These are phyloP conservation scores for Psittacula echo DNA, from an alignment of 2,797 vertebrate genomes.

Conservation along the genomic window DNA sequence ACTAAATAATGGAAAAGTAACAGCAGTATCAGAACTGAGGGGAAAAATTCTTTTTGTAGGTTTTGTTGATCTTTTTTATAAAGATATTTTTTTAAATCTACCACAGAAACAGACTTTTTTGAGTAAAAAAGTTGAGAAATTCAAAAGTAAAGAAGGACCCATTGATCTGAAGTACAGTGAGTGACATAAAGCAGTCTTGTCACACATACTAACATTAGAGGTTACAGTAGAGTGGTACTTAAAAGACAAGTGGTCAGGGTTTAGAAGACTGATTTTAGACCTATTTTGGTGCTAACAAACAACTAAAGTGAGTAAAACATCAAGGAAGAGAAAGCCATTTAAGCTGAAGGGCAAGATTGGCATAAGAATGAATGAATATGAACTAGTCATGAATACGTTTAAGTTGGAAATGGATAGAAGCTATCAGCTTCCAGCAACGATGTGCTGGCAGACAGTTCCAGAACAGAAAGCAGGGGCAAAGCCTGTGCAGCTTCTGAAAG, in stretches of 20 bases:
- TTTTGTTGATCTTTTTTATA: background rate
- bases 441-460: background rate
- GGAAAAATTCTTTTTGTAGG: background rate
- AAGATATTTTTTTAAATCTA: background rate
- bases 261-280: background rate
- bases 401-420: background rate
- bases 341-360: background rate
- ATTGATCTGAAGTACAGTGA: background rate
- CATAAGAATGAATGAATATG: background rate
- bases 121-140: background rate
- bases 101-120: background rate
- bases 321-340: background rate
- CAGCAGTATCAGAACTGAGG: background rate
- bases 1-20: background rate
- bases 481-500: background rate
- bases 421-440: background rate
- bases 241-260: background rate
- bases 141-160: background rate
- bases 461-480: background rate
- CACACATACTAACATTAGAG: background rate
- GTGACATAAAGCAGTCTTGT: background rate
- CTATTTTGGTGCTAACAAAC: background rate
- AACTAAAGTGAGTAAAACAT: background rate
- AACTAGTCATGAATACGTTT: background rate
- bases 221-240: background rate